Evolutionary conservation across 2,888 invertebrate genomes (phyloP).

Genomic region (Sinopyrophorus schimmeli): DNA sequence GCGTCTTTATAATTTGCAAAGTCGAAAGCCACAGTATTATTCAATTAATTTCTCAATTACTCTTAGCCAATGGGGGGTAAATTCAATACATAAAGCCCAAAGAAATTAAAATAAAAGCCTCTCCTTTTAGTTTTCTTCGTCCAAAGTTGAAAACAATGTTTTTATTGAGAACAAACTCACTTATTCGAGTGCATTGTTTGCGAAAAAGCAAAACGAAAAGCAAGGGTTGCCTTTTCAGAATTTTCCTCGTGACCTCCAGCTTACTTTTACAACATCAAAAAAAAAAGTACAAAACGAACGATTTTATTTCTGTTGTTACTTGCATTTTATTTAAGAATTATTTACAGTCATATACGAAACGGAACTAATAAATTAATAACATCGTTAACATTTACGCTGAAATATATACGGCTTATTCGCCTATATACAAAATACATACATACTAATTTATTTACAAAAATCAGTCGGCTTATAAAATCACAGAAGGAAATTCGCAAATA

Average conservation of each 20-base stretch:
- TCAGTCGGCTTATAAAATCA: conserved; percentile 36
- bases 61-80: conserved; percentile 49
- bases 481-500: conserved; percentile 28
- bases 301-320: background rate
- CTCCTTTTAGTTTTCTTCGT: conserved; percentile 33
- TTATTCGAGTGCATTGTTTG: too few species aligned
- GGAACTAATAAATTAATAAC: conserved; percentile 33
- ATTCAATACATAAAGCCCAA: conserved; percentile 47
- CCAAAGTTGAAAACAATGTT: conserved; percentile 45
- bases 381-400: conserved; percentile 22
- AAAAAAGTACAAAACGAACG: background rate
- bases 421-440: conserved; percentile 34
- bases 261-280: background rate
- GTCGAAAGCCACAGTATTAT: conserved; percentile 54
- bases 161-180: conserved; percentile 42
- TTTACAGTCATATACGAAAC: conserved; percentile 17
- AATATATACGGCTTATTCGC: conserved; percentile 13
- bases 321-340: conserved; percentile 19
- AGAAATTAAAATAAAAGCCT: conserved; percentile 46
- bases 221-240: conserved; percentile 41
- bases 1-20: conserved; percentile 39
- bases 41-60: conserved; percentile 55
- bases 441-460: too few species aligned
- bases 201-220: too few species aligned
- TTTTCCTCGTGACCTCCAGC: conserved; percentile 14